Percentiles rank a stretch among this genome's conserved stretches.
Conservation (phyloP, 1,140 invertebrate species). For the Drosophila pachea region DNA sequence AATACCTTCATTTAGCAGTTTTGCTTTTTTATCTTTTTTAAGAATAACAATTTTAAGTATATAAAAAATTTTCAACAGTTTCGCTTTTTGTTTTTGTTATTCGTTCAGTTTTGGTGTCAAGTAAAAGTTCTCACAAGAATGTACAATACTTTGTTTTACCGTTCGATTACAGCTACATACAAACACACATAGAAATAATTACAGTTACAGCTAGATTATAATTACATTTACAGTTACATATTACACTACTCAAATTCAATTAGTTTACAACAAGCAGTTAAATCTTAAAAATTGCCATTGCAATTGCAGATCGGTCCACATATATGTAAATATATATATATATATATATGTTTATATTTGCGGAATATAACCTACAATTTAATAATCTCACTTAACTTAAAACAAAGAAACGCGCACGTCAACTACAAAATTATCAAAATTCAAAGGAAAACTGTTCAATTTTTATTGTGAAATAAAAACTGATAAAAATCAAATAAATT, state of each 20-base stretch:
- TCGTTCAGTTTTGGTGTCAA: slow-evolving; percentile 69
- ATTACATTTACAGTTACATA: slow-evolving; percentile 38
- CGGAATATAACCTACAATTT: slow-evolving; percentile 39
- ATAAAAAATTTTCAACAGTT: slow-evolving; percentile 76
- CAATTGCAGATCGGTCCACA: neutral
- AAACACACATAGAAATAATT: slow-evolving; percentile 6
- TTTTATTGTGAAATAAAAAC: slow-evolving; percentile 42
- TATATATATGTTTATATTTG: neutral
- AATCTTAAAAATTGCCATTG: slow-evolving; percentile 41
- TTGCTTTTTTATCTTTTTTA: slow-evolving; percentile 27
- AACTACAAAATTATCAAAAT: slow-evolving; percentile 45
- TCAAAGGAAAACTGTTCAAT: slow-evolving; percentile 6
- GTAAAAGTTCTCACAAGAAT: slow-evolving; percentile 75
- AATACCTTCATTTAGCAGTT: slow-evolving; percentile 74
- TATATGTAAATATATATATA: neutral
- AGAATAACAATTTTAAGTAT: slow-evolving; percentile 68
- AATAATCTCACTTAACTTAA: slow-evolving; percentile 75
- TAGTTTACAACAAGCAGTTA: slow-evolving; percentile 67
- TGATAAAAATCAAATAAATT: slow-evolving; percentile 41
- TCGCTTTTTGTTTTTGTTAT: neutral
- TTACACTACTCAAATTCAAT: slow-evolving; percentile 50
- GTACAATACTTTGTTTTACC: slow-evolving; percentile 70
- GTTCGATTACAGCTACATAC: slow-evolving; percentile 57
- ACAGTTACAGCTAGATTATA: slow-evolving; percentile 35
- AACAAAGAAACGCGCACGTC: slow-evolving; percentile 34